Percentiles rank a stretch among this genome's conserved stretches.
Conservation (phyloP, 37 sponge, comb jelly and placozoan species). For the Hormiphora californensis region DNA sequence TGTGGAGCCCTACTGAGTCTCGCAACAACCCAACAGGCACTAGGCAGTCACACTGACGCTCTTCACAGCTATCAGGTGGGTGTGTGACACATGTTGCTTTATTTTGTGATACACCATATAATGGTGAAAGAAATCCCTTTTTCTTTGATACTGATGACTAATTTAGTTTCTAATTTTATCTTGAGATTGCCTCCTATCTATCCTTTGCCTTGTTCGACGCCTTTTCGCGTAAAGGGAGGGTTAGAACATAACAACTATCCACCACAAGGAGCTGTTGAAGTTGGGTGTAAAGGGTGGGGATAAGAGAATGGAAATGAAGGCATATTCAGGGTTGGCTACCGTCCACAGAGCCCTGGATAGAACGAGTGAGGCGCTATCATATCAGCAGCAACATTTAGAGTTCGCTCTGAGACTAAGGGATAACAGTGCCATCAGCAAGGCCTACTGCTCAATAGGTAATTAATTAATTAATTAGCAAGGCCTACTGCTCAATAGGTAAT, state of each 20-base stretch:
- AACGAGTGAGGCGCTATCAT: neutral
- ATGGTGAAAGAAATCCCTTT: too few relatives aligned
- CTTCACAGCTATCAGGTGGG: conserved; percentile 72
- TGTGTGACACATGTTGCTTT: too few relatives aligned
- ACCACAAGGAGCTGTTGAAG: neutral
- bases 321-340: conserved; percentile 11
- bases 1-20: conserved; percentile 68
- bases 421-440: neutral
- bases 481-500: too few relatives aligned
- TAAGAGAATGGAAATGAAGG: neutral
- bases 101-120: too few relatives aligned
- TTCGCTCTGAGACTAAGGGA: conserved; percentile 45
- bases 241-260: neutral
- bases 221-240: too few relatives aligned
- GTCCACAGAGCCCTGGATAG: neutral
- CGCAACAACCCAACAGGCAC: conserved; percentile 62
- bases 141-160: too few relatives aligned
- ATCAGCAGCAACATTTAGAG: conserved; percentile 2
- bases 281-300: conserved; percentile 5
- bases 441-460: conserved; percentile 32
- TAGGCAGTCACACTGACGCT: conserved; percentile 60
- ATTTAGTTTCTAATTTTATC: too few relatives aligned
- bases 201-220: too few relatives aligned
- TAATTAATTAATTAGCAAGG: neutral
- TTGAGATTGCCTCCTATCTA: too few relatives aligned